phyloP scores from a whole-genome alignment of 2,113 vertebrate genomes.

The Urocynchramus pylzowi region DNA sequence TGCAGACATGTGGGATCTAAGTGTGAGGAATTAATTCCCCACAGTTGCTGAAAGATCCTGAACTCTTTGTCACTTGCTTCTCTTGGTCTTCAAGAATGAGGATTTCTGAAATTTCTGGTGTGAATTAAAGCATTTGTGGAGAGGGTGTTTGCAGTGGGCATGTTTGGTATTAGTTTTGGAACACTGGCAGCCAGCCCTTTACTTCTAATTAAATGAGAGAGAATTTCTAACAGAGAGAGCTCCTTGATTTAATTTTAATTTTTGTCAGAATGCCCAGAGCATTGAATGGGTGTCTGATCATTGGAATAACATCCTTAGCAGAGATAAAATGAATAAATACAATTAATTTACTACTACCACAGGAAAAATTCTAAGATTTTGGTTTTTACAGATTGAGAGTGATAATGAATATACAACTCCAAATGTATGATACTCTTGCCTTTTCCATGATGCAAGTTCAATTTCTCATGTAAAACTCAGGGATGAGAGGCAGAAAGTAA shows the following conservation, averaged over 20 bases:
- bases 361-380: background rate
- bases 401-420: background rate
- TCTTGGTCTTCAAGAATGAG: background rate
- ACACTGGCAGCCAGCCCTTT: background rate
- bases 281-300: background rate
- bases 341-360: background rate
- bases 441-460: background rate
- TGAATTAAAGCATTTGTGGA: background rate
- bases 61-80: background rate
- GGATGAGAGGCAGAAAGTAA: background rate
- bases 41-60: background rate
- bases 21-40: background rate
- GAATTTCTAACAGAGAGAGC: background rate
- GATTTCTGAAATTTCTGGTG: background rate
- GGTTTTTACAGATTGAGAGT: background rate
- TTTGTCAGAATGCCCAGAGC: slow-evolving; percentile 15
- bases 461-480: background rate
- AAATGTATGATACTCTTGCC: background rate
- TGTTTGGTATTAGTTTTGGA: background rate
- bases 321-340: background rate
- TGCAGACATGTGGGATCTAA: background rate
- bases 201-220: slow-evolving; percentile 14
- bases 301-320: background rate
- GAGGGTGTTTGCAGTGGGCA: background rate
- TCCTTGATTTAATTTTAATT: slow-evolving; percentile 30